phyloP scores from a whole-genome alignment of 2,797 vertebrate genomes.

The Hydrophis major region DNA sequence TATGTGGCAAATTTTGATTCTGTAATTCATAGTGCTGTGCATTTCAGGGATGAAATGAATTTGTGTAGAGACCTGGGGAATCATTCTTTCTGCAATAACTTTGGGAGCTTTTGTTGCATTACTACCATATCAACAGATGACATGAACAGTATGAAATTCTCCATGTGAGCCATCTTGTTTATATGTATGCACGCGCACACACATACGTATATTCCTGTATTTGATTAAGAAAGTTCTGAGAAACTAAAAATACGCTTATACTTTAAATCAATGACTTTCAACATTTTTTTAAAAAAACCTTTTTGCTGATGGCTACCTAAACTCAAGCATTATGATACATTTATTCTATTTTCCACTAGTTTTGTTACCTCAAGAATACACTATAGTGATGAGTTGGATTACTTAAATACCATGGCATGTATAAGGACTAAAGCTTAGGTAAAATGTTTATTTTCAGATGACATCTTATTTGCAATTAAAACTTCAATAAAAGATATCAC shows the following conservation, averaged over 20 bases:
- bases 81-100: neutral
- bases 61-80: neutral
- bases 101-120: neutral
- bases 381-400: neutral
- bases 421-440: neutral
- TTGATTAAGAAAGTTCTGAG: neutral
- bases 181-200: neutral
- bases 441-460: neutral
- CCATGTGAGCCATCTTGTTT: neutral
- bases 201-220: neutral
- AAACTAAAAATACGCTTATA: neutral
- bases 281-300: neutral
- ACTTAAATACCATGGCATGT: neutral
- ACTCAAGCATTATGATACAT: neutral
- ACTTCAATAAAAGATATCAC: neutral
- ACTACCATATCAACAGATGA: neutral
- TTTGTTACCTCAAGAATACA: neutral
- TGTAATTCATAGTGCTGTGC: neutral
- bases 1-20: neutral
- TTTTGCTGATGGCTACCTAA: neutral
- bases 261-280: neutral
- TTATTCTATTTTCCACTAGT: neutral
- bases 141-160: neutral
- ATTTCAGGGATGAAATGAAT: neutral
- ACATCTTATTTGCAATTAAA: neutral